These are phyloP conservation scores for Nyctibius grandis DNA, from an alignment of 2,797 vertebrate genomes.

Conservation along the genomic window DNA sequence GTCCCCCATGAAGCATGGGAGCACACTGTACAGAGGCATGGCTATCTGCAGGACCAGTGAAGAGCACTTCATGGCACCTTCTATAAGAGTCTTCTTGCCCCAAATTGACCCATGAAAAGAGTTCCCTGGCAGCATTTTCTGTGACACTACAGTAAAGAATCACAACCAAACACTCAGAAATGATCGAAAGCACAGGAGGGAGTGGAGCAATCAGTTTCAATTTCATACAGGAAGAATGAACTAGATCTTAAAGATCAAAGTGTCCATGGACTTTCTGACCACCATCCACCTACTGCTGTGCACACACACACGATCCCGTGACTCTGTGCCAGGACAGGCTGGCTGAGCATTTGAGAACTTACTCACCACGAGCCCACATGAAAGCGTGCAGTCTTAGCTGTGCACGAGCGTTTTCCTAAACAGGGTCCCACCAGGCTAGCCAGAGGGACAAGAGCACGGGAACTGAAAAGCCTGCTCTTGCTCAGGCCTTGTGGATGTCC, in stretches of 20 bases:
- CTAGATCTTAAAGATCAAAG: not conserved
- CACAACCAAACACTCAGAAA: not conserved
- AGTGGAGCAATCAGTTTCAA: not conserved
- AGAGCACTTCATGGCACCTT: not conserved
- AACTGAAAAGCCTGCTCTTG: not conserved
- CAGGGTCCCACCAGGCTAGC: not conserved
- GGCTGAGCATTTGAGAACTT: not conserved
- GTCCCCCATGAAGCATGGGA: not conserved
- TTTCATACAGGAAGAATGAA: not conserved
- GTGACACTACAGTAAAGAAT: not conserved
- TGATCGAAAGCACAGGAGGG: not conserved
- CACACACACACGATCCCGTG: not conserved
- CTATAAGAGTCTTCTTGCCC: not conserved
- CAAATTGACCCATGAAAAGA: not conserved
- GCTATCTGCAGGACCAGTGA: not conserved
- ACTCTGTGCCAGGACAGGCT: not conserved
- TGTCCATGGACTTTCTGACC: not conserved
- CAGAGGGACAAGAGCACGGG: not conserved
- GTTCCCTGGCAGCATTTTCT: not conserved
- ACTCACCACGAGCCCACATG: accelerated
- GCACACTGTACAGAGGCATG: not conserved
- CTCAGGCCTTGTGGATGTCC: not conserved
- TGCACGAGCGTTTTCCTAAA: not conserved
- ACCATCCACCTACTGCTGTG: not conserved
- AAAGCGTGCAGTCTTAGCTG: not conserved